phyloP scores from a whole-genome alignment of 2,113 vertebrate genomes.

The Hyla sarda region DNA sequence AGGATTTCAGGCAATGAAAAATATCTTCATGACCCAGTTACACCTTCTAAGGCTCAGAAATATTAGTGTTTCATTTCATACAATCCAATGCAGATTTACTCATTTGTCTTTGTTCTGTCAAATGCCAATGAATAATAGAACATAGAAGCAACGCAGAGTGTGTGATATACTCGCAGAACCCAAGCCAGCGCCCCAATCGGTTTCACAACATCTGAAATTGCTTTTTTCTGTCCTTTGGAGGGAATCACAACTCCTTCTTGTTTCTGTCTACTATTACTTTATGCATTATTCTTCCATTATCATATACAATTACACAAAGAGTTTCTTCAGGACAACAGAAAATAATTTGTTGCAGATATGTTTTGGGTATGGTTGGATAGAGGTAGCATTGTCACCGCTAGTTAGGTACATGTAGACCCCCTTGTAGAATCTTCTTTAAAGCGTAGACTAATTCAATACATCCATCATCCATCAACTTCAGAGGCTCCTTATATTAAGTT shows the following conservation, averaged over 20 bases:
- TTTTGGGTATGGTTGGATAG: too few relatives aligned
- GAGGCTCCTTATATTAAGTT: too few relatives aligned
- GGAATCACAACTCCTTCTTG: neutral
- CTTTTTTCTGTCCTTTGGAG: neutral
- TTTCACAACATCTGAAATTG: neutral
- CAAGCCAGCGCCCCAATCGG: neutral
- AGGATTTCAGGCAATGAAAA: conserved; percentile 66
- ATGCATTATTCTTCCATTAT: neutral
- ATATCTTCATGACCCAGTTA: conserved; percentile 70
- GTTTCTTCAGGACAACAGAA: too few relatives aligned
- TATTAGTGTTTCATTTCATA: conserved; percentile 58
- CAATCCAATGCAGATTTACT: conserved; percentile 39
- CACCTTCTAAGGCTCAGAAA: conserved; percentile 56
- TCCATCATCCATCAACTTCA: too few relatives aligned
- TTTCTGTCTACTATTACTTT: neutral
- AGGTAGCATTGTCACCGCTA: too few relatives aligned
- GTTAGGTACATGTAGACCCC: too few relatives aligned
- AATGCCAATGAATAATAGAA: conserved; percentile 52
- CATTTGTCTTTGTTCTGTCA: conserved; percentile 54
- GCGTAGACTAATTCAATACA: too few relatives aligned
- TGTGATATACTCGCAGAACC: neutral
- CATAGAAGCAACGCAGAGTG: neutral
- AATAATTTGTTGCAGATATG: too few relatives aligned
- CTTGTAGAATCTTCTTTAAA: too few relatives aligned
- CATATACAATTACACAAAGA: neutral